Evolutionary conservation across 2,888 invertebrate genomes (phyloP).

Genomic region (Lepidochrysops patricia): DNA sequence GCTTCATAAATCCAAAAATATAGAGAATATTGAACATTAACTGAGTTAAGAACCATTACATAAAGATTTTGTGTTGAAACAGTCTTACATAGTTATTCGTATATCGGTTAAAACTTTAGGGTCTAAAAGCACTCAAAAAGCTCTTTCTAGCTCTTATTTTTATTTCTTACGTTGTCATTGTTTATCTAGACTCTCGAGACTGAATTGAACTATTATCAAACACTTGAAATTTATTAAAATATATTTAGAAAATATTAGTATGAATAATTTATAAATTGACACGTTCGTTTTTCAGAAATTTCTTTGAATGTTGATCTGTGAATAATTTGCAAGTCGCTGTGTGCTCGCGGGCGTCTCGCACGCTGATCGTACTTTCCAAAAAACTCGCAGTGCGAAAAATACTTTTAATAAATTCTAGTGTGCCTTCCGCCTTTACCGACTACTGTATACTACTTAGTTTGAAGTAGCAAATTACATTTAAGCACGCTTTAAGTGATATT

Average conservation of each 20-base stretch:
- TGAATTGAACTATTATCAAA: background rate
- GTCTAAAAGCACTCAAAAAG: background rate
- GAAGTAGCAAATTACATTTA: background rate
- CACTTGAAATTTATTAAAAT: background rate
- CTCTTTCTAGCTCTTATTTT: background rate
- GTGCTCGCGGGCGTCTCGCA: slow-evolving; percentile 44
- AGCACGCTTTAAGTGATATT: background rate
- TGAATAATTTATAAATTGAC: slow-evolving; percentile 5
- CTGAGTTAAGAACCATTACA: background rate
- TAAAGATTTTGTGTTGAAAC: background rate
- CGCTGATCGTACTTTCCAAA: slow-evolving; percentile 62
- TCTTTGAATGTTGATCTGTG: background rate
- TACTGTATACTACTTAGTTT: background rate
- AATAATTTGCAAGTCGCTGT: background rate
- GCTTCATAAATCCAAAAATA: no score
- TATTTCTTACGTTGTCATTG: background rate
- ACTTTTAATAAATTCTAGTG: slow-evolving; percentile 22
- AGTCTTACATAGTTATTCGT: background rate
- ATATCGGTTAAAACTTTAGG: background rate
- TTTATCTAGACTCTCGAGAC: background rate
- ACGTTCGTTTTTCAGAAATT: background rate
- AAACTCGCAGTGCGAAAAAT: slow-evolving; percentile 45
- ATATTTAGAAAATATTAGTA: slow-evolving; percentile 4
- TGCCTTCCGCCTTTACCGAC: slow-evolving; percentile 1
- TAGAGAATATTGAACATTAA: no score